phyloP scores from a whole-genome alignment of 2,797 vertebrate species.

The Bufotes viridis region DNA sequence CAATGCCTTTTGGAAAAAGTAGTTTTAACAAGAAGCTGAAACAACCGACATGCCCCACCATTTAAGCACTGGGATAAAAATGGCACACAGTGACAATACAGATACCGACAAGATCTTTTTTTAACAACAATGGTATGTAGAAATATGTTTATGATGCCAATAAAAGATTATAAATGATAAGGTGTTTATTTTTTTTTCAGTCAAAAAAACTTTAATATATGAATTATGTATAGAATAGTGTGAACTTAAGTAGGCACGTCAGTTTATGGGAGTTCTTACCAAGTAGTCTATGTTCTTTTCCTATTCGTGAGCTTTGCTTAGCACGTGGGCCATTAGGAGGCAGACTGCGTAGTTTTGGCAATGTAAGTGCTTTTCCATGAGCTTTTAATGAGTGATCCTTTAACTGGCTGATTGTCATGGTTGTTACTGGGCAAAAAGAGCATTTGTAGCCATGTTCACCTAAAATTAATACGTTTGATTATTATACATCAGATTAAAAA shows the following conservation, averaged over 20 bases:
- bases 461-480: slow-evolving; percentile 67
- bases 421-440: slow-evolving; percentile 93
- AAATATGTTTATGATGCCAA: too few species aligned
- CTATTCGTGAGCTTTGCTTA: slow-evolving; percentile 79
- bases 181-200: too few species aligned
- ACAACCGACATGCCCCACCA: too few species aligned
- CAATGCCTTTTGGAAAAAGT: too few species aligned
- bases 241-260: too few species aligned
- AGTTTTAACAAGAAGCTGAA: too few species aligned
- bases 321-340: slow-evolving; percentile 83
- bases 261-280: slow-evolving; percentile 74
- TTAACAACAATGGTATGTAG: too few species aligned
- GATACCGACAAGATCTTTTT: too few species aligned
- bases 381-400: slow-evolving; percentile 95
- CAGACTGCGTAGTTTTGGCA: slow-evolving; percentile 88
- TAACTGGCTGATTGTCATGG: slow-evolving; percentile 96
- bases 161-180: too few species aligned
- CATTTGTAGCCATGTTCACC: slow-evolving; percentile 98
- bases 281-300: slow-evolving; percentile 72
- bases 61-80: too few species aligned
- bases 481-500: neutral
- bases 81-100: too few species aligned
- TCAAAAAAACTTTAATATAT: too few species aligned
- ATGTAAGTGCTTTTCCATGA: slow-evolving; percentile 92
- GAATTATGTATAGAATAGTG: neutral